phyloP scores from a whole-genome alignment of 2,113 vertebrate species.

The Rhadina sibilatrix region DNA sequence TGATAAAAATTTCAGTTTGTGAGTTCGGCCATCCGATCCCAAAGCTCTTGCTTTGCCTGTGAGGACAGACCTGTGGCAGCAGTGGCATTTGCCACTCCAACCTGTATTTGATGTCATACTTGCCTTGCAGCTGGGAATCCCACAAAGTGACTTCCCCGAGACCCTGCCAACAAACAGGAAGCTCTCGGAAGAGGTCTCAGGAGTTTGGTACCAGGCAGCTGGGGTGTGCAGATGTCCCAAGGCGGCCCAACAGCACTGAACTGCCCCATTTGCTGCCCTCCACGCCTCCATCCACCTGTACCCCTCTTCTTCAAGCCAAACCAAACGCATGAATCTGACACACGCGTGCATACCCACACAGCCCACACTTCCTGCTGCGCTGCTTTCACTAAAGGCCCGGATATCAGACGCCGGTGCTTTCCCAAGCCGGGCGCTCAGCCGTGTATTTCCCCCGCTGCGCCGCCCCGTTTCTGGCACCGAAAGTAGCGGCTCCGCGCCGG shows the following conservation, averaged over 20 bases:
- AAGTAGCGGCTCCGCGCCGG: accelerated
- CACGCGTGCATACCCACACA: accelerated
- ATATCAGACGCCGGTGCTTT: accelerated
- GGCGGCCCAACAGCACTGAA: accelerated
- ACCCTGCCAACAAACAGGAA: too few relatives aligned
- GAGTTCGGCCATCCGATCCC: background rate
- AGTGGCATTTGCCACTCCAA: background rate
- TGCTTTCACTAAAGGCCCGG: background rate
- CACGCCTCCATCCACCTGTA: background rate
- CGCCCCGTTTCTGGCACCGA: accelerated
- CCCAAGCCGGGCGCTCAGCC: accelerated
- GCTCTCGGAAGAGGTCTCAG: accelerated
- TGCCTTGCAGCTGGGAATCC: background rate
- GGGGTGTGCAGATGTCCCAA: accelerated
- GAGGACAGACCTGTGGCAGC: background rate
- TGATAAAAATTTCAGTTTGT: background rate
- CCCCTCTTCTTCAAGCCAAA: background rate
- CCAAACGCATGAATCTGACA: accelerated
- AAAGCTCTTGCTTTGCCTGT: background rate
- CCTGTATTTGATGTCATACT: background rate
- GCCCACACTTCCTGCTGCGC: background rate
- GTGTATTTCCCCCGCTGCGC: accelerated
- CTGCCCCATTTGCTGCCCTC: too few relatives aligned
- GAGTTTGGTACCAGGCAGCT: background rate
- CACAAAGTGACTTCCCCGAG: background rate